Evolutionary conservation across 1,140 invertebrate species (phyloP).

Genomic region (Philopotamus ludificatus): DNA sequence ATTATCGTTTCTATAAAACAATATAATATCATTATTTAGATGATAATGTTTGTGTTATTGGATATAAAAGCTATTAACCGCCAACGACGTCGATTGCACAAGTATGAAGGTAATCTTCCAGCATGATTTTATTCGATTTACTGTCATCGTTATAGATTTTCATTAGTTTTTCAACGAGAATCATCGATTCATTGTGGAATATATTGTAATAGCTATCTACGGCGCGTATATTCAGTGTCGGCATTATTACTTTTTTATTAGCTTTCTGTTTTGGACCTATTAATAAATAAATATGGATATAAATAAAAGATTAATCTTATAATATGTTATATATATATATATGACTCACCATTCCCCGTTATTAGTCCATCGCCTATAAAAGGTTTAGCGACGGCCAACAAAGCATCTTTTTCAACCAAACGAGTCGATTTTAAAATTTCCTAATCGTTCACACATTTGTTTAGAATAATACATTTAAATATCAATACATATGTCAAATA

Average conservation of each 20-base stretch:
- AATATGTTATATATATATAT: background rate
- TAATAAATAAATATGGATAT: background rate
- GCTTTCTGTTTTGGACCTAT: constrained; percentile 11
- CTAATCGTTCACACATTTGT: constrained; percentile 1
- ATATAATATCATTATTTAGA: background rate
- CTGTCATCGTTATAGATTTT: background rate
- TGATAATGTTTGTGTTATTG: background rate
- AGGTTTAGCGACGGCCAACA: constrained; percentile 17
- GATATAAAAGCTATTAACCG: constrained; percentile 7
- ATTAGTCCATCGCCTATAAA: constrained; percentile 28
- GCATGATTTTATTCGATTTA: background rate
- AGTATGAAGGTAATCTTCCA: constrained; percentile 17
- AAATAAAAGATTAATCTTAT: background rate
- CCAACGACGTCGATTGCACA: constrained; percentile 19
- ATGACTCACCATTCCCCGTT: constrained; percentile 13
- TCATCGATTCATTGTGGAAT: constrained; percentile 3
- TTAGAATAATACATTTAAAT: background rate
- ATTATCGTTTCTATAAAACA: constrained; percentile 5
- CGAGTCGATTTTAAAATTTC: constrained; percentile 26
- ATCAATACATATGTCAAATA: background rate
- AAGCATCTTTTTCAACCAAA: constrained; percentile 24
- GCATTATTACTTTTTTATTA: constrained; percentile 14
- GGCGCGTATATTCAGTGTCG: background rate
- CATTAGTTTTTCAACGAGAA: constrained; percentile 4
- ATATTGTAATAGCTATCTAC: constrained; percentile 11